Evolutionary conservation across 2,888 invertebrate species (phyloP).

Genomic region (Cistogaster globosa): DNA sequence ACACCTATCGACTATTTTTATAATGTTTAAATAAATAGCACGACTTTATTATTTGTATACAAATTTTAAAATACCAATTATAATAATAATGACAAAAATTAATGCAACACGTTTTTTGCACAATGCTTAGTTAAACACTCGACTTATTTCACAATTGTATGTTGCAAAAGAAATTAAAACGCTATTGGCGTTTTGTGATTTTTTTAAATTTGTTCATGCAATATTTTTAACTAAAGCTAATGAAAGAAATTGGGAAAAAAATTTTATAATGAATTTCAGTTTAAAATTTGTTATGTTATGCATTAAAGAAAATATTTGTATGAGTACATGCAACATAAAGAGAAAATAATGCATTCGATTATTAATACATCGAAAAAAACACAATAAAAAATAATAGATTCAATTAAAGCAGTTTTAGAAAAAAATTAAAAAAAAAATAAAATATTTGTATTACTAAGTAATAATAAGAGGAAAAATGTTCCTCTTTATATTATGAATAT

Average conservation of each 20-base stretch:
- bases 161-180: slow-evolving; percentile 54
- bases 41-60: slow-evolving; percentile 22
- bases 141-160: slow-evolving; percentile 8
- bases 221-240: slow-evolving; percentile 33
- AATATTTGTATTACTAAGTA: no score
- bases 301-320: neutral
- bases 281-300: slow-evolving; percentile 11
- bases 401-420: neutral
- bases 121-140: slow-evolving; percentile 17
- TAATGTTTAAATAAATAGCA: slow-evolving; percentile 42
- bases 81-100: slow-evolving; percentile 15
- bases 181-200: slow-evolving; percentile 62
- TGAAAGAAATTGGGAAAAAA: slow-evolving; percentile 42
- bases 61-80: slow-evolving; percentile 16
- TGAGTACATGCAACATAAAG: neutral
- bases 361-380: neutral
- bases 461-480: no score
- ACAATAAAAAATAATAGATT: no score
- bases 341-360: neutral
- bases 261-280: slow-evolving; percentile 42
- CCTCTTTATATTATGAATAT: no score
- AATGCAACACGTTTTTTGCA: slow-evolving; percentile 5
- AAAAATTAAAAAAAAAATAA: neutral
- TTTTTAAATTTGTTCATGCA: slow-evolving; percentile 47
- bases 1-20: slow-evolving; percentile 48